A percentile compares a stretch with the other conserved stretches of the same genome.
Evolutionary conservation across 2,797 vertebrate species (phyloP).

Genomic region (Sebastes vulpes): DNA sequence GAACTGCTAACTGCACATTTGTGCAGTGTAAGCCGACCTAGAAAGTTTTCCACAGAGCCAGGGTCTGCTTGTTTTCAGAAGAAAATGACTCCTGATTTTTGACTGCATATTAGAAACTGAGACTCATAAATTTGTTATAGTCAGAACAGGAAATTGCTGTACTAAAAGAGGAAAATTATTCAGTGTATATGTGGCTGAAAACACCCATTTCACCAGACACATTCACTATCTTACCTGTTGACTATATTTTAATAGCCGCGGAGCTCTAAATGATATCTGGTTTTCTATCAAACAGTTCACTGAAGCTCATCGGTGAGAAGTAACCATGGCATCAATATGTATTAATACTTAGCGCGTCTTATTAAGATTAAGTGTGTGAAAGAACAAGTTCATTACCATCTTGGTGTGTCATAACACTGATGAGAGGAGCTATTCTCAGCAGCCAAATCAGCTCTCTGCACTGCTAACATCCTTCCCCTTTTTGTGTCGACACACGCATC

Average conservation of each 20-base stretch:
- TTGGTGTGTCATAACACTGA: background rate
- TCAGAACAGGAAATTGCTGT: background rate
- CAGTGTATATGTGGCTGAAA: background rate
- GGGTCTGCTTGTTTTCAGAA: background rate
- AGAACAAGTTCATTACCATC: background rate
- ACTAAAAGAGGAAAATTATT: background rate
- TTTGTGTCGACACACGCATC: background rate
- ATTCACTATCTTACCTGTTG: background rate
- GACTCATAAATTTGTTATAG: background rate
- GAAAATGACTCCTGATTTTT: background rate
- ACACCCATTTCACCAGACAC: background rate
- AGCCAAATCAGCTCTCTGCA: slow-evolving; percentile 13
- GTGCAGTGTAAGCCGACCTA: background rate
- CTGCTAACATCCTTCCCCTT: slow-evolving; percentile 28
- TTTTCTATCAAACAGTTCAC: background rate
- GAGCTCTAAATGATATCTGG: background rate
- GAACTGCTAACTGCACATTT: background rate
- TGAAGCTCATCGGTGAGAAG: background rate
- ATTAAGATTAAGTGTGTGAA: background rate
- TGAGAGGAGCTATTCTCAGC: slow-evolving; percentile 1
- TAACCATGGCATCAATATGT: background rate
- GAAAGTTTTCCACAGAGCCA: background rate
- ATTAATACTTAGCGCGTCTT: background rate
- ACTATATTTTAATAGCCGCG: background rate
- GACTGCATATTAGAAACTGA: background rate